A percentile compares a stretch with the other conserved stretches of the same genome.
Evolutionary conservation across 2,888 invertebrate species (phyloP).

Genomic region (Tinea semifulvella): DNA sequence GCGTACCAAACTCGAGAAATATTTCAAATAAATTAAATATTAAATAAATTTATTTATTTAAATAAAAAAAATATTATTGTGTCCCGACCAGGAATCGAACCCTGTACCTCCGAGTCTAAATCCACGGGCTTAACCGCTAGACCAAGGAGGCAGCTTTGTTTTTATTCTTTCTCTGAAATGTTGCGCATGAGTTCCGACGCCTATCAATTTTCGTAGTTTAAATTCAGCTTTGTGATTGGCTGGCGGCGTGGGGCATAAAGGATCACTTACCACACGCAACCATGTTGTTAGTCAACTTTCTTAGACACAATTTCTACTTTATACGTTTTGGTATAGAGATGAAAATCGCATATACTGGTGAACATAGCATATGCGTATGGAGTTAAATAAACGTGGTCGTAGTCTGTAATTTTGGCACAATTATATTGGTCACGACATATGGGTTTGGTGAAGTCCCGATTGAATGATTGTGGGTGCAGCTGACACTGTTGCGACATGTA

Average conservation of each 20-base stretch:
- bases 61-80: too few relatives aligned
- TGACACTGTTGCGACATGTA: too few relatives aligned
- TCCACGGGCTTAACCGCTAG: too few relatives aligned
- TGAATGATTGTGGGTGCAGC: constrained; percentile 12
- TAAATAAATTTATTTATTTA: too few relatives aligned
- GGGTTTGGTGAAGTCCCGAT: constrained; percentile 1
- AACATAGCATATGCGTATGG: not conserved
- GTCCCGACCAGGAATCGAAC: too few relatives aligned
- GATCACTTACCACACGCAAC: constrained; percentile 7
- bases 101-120: too few relatives aligned
- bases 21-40: too few relatives aligned
- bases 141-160: too few relatives aligned
- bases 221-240: constrained; percentile 1
- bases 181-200: too few relatives aligned
- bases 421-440: constrained; percentile 18
- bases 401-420: constrained; percentile 25
- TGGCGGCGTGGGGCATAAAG: constrained; percentile 1
- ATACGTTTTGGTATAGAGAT: not conserved
- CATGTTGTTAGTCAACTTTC: constrained; percentile 4
- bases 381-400: not conserved
- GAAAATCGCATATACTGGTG: not conserved
- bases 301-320: not conserved
- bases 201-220: constrained; percentile 1
- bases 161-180: too few relatives aligned
- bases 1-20: too few relatives aligned